Conservation (phyloP, 2,888 invertebrate species). For the Eupithecia pulchellata region DNA sequence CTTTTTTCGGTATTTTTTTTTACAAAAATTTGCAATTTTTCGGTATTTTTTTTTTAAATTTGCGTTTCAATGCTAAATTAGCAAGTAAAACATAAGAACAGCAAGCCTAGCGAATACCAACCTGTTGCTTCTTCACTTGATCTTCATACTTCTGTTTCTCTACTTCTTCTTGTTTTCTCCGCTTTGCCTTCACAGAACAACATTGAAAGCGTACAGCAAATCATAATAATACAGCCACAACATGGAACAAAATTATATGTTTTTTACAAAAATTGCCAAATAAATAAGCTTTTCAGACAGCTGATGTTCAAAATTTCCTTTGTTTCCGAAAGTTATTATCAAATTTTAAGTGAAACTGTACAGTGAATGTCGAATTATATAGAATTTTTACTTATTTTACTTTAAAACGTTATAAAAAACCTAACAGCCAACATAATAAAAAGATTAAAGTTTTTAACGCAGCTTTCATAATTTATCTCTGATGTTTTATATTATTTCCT, state of each 20-base stretch:
- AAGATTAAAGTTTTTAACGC: neutral
- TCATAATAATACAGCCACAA: conserved; percentile 73
- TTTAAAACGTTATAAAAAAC: neutral
- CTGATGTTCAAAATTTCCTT: neutral
- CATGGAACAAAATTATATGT: conserved; percentile 75
- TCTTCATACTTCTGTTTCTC: conserved; percentile 94
- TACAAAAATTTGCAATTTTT: too few species aligned
- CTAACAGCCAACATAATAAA: neutral
- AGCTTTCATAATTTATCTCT: neutral
- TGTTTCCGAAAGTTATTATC: neutral
- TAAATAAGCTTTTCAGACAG: neutral
- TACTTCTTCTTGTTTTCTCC: conserved; percentile 93
- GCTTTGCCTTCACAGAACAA: conserved; percentile 89
- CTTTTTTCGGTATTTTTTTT: too few species aligned
- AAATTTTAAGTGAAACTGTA: neutral
- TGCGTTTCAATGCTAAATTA: neutral
- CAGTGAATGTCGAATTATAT: neutral
- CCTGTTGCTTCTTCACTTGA: conserved; percentile 94
- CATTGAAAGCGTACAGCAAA: conserved; percentile 85
- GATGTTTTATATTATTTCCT: neutral
- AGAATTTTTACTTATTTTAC: too few species aligned
- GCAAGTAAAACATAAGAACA: neutral
- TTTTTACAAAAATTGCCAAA: neutral
- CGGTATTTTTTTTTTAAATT: too few species aligned
- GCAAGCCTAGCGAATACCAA: conserved; percentile 63